Evolutionary conservation across 2,797 vertebrate species (phyloP).

Genomic region (Bradypodion pumilum): DNA sequence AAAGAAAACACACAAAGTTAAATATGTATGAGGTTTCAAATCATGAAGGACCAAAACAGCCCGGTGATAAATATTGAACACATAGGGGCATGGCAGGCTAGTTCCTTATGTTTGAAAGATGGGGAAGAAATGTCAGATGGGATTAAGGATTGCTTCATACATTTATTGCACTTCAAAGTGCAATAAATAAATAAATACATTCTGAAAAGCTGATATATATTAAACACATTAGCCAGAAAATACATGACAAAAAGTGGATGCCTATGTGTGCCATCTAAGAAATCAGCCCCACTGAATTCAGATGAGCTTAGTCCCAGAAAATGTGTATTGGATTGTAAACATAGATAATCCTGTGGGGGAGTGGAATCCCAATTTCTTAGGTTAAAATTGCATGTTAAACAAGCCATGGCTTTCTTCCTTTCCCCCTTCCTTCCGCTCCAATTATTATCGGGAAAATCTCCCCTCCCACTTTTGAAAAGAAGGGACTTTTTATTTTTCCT

Average conservation of each 20-base stretch:
- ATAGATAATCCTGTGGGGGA: background rate
- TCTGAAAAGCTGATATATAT: background rate
- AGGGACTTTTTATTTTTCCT: background rate
- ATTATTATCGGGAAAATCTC: background rate
- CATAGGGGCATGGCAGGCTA: background rate
- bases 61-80: constrained; percentile 27
- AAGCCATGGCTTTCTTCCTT: background rate
- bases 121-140: background rate
- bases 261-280: too few relatives aligned
- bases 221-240: too few relatives aligned
- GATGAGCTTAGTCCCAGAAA: background rate
- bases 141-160: background rate
- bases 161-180: background rate
- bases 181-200: background rate
- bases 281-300: background rate
- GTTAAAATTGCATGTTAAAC: background rate
- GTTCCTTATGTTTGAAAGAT: constrained; percentile 3
- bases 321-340: background rate
- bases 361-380: background rate
- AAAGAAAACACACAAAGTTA: constrained; percentile 45
- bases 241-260: too few relatives aligned
- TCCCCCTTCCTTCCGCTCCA: background rate
- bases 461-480: background rate
- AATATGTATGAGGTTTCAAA: constrained; percentile 46
- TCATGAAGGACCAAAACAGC: constrained; percentile 20